Evolutionary conservation across 2,797 vertebrate species (phyloP).

Genomic region (Chelonia mydas): DNA sequence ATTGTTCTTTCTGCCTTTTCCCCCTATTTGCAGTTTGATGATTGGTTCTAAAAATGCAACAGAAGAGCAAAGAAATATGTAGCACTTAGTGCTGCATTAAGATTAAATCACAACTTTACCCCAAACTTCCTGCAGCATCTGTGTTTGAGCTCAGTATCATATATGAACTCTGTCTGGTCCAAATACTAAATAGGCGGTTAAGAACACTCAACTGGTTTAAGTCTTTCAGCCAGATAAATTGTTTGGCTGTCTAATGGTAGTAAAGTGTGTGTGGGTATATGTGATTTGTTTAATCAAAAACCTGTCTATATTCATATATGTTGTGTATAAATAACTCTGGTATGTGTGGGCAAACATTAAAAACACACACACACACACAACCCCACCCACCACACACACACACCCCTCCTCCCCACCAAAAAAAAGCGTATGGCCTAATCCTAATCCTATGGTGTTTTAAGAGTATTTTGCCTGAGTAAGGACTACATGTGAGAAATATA

Average conservation of each 20-base stretch:
- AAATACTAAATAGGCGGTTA: background rate
- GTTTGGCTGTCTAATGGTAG: background rate
- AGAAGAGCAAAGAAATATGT: background rate
- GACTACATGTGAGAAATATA: background rate
- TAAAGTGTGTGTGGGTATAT: rapidly evolving
- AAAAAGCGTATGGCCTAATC: background rate
- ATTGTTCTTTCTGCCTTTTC: background rate
- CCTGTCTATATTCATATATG: background rate
- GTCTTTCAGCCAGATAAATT: background rate
- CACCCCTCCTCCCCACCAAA: too few relatives aligned
- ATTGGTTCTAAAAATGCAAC: background rate
- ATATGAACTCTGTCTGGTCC: background rate
- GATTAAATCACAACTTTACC: background rate
- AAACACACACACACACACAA: background rate
- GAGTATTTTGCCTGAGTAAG: background rate
- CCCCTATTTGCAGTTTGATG: background rate
- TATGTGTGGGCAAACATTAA: background rate
- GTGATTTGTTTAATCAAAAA: background rate
- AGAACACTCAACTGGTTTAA: background rate
- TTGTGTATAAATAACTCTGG: background rate
- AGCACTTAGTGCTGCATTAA: background rate
- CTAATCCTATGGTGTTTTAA: background rate
- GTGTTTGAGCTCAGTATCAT: background rate
- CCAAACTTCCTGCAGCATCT: background rate
- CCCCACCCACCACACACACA: too few relatives aligned